Evolutionary conservation across 2,797 vertebrate genomes (phyloP), one percentile per base, ranked within the genome.

Genomic region (Garrulus glandarius): DNA sequence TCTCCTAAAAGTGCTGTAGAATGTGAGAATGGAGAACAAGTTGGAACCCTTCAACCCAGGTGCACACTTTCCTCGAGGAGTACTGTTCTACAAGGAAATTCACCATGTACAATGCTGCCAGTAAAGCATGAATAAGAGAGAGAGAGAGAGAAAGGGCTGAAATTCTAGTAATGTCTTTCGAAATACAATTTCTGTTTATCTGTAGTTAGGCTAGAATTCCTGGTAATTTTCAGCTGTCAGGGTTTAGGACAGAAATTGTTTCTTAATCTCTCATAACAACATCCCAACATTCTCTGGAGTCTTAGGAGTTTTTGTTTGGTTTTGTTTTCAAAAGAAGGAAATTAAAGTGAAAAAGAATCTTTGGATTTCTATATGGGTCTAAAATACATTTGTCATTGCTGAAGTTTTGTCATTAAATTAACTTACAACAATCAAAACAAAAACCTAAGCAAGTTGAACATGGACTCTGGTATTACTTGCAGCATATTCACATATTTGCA

Each of bases 401-500:
- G 24, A 84, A 64, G 9, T 70, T 86, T 69, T 81, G 26, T 50
- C 20, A 49, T 11, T 43, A 57, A 81, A n/a, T 63, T 50, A 37
- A 70, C 18, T 49, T 67, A 8, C 32, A 65, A 34, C 20, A 71
- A 30, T 24, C 2, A 23, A 74, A 53, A 39, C 19, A 46, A 80
- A 78, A 68, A 34, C 11, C 4, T 65, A 64, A 91, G 16, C 30
- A 61, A 61, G 52, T 5, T 75, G 16, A 72, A 75, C 20, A 15
- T 53, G 13, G 4, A 13, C 18, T 55, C 29, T 65, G 29, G 55
- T 92, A 94, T 87, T 87, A 95, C 61, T 47, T 92, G 82, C 89
- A 97, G 76, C 13, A 95, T 72, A 77, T 87, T 96, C 81, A 92
- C 88, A 87, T 72, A 84, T 81, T 77, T 92, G 15, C 86, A 96